Base-by-base conservation (phyloP, 2,888 invertebrate species). In the Drosophila infuscata region DNA sequence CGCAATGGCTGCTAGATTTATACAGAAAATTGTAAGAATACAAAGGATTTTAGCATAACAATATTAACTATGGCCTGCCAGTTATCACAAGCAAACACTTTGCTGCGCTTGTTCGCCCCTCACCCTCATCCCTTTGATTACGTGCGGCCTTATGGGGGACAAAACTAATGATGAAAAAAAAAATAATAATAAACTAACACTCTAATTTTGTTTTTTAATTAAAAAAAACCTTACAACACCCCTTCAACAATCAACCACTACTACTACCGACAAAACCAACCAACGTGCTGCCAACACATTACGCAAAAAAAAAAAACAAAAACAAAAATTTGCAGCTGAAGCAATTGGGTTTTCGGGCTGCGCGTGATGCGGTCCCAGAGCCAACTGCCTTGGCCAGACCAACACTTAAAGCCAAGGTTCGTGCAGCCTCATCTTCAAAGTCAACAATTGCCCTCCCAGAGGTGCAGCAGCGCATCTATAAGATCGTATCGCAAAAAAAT, bases 11-110 rank as follows among this genome's bases (percentile, higher is more conserved):
- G 92, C 92, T 79, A 92, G 93, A 90, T 90, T 93, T 51, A 92
- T 93, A 82, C 92, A 92, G 74, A 93, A 90, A 91, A 92, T 93
- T 91, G 93, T 93, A 93, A 93, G 93, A 82, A 86, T 60, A 49
- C 52, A 57, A 71, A 53, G 41, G 53, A 63, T 38, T 57, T 49
- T 63, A 73, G 48, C 48, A 43, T 73, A 65, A 67, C 29, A 59
- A 59, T 64, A 63, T 43, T 63, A 53, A 54, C 63, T 30, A 65
- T 15, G 57, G 70, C 33, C 48, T 77, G 54, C 57, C 53, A 77
- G 54, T 61, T 62, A 66, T 29, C 41, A 60, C 33, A 58, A 53
- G 64, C 66, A 52, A 68, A 36, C 38, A 64, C 49, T 71, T 61
- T 71, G 66, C 64, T 74, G 74, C 69, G 72, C 75, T 43, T 64